Evolutionary conservation across 2,888 invertebrate genomes (phyloP), one percentile per base, ranked within the genome.

Genomic region (Drosophila kanekoi): DNA sequence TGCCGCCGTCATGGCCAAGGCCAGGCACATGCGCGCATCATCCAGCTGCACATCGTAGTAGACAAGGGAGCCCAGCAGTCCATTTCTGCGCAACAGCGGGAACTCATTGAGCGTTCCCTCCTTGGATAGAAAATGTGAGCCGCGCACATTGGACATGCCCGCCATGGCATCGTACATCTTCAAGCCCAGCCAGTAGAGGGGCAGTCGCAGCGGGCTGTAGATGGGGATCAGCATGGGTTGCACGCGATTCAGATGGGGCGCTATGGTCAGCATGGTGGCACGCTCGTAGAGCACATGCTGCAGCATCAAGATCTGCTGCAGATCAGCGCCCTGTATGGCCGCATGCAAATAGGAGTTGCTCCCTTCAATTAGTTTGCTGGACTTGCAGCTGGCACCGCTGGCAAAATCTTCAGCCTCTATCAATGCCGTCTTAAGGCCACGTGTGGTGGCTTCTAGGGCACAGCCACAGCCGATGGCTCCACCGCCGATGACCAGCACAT

Each of bases 1-100:
- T 2, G 98, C 96, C 0, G 99, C 99, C 0, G 99, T 98, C 74
- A 99, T 92, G 0, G 98, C 98, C 64, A 99, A 95, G 0, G 98
- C 96, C 71, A 99, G 93, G 92, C 98, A 98, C 99, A 99, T 99
- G 72, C 99, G 95, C 0, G 99, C 98, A 93, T 99, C 99, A 92
- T 99, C 99, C 93, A 99, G 98, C 91, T 99, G 99, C 23, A 98
- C 99, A 92, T 99, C 99, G 92, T 99, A 99, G 93, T 99, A 99
- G 13, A 99, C 98, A 78, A 99, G 96, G 13, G 99, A 99, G 45
- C 99, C 99, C 80, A 96, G 96, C 8, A 99, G 93, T 88, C 96
- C 96, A 87, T 99, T 98, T 38, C 96, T 97, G 87, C 98, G 97
- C 79, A 99, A 93, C 98, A 99, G 98, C 0, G 99, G 99, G 91